Base-by-base conservation (phyloP, 64 coral and sea anemone genomes). In the Stichodactyla helianthus region DNA sequence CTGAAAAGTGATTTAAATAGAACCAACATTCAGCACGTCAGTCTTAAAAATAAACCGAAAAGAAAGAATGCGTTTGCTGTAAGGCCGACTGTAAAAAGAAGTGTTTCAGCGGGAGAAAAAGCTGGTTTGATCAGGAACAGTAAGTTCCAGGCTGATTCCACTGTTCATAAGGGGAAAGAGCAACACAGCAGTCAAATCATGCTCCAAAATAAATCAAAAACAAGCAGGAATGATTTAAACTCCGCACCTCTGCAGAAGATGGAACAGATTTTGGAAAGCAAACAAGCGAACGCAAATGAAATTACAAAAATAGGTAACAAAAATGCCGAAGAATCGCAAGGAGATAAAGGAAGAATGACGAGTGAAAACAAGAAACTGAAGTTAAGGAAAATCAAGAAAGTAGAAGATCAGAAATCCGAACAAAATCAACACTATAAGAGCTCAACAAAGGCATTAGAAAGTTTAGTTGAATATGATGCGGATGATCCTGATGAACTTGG, bases 401-500 rank as follows among this genome's bases (percentile, higher is more conserved):
- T 27, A 27, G 10, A 10, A 10, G 0, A 31, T 23, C 25, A 74
- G 68, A 23, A 74, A 26, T 74, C 68, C 1, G 5, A 65, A 20
- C 62, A 65, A 22, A 5, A 5, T 35, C 68, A 8, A 26, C 68
- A 31, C 18, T 12, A 7, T 68, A 7, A 61, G 52, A 51, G 6
- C 6, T 10, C 50, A 7, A 20, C 11, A 19, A 17, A 11, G 3
- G 0, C 54, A 9, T 35, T 7, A 84, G 7, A 17, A 19, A 28
- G 52, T 58, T 7, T 26, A 2, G 6, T 59, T 51, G 23, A 15
- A 15, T 53, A 65, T 58, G 27, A 89, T 68, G 18, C 17, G 22
- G 86, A 88, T 58, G 71, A 88, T 79, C 71, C 86, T 50, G 77
- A 88, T 88, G 86, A 88, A 3, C 76, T 88, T 81, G 86, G 86